These are phyloP conservation scores for Cotesia glomerata DNA, from an alignment of 1,140 invertebrate species.

Conservation along the genomic window DNA sequence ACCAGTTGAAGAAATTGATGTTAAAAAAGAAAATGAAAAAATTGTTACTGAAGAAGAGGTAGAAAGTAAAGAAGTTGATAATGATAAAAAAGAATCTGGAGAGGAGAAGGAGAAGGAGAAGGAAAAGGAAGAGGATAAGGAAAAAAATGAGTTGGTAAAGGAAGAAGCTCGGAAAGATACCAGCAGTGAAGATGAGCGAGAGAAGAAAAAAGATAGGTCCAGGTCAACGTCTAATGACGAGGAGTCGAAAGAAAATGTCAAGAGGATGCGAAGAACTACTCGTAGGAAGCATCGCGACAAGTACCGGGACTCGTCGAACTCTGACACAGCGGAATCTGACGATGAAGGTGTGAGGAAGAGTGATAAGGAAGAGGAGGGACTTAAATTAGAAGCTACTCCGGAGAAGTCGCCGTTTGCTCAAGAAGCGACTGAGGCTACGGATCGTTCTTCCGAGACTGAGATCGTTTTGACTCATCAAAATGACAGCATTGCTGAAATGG, in stretches of 20 bases:
- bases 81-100: not conserved
- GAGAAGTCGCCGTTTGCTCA: slow-evolving; percentile 1
- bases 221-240: slow-evolving; percentile 45
- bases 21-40: slow-evolving; percentile 7
- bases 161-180: slow-evolving; percentile 6
- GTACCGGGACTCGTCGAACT: slow-evolving; percentile 56
- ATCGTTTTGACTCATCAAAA: not conserved
- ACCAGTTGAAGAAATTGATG: not conserved
- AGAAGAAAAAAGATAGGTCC: slow-evolving; percentile 26
- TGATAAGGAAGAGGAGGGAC: slow-evolving; percentile 35
- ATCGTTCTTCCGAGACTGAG: not conserved
- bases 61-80: no score
- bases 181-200: slow-evolving; percentile 28
- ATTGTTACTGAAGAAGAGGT: not conserved
- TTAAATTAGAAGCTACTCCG: slow-evolving; percentile 22
- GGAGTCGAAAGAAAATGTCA: slow-evolving; percentile 31
- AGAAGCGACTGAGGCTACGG: not conserved
- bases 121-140: slow-evolving; percentile 24
- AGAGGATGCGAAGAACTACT: slow-evolving; percentile 28
- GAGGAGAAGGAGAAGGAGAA: slow-evolving; percentile 20
- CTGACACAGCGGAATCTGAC: slow-evolving; percentile 52
- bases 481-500: slow-evolving; percentile 18
- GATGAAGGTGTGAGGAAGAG: slow-evolving; percentile 44
- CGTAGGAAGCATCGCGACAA: slow-evolving; percentile 53
- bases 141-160: slow-evolving; percentile 22